Evolutionary conservation across 2,113 vertebrate species (phyloP).

Genomic region (Penelope pileata): DNA sequence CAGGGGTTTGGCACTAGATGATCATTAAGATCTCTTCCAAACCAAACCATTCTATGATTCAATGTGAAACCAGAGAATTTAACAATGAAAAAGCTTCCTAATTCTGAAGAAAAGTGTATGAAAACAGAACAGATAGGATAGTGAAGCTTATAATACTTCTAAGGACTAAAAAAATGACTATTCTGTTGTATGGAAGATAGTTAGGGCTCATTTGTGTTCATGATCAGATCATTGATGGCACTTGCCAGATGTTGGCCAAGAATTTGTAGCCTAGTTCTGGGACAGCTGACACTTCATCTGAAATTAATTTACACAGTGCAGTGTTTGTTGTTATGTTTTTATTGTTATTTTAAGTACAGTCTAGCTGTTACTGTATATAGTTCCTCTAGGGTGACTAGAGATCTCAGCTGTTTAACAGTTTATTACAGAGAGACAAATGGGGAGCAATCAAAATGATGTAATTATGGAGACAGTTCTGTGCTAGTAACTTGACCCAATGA

Average conservation of each 20-base stretch:
- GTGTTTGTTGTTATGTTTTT: neutral
- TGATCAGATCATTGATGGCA: neutral
- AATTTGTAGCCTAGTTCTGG: neutral
- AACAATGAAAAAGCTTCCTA: neutral
- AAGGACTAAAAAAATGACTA: neutral
- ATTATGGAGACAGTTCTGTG: neutral
- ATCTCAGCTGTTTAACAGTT: neutral
- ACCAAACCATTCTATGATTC: neutral
- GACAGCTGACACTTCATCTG: neutral
- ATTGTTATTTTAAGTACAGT: neutral
- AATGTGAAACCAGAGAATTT: neutral
- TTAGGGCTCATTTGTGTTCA: accelerated
- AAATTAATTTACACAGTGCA: neutral
- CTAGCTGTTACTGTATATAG: neutral
- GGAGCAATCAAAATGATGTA: neutral
- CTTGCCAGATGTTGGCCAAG: neutral
- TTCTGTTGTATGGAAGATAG: neutral
- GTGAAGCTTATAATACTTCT: neutral
- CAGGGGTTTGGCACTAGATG: neutral
- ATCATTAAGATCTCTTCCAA: neutral
- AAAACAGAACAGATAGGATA: neutral
- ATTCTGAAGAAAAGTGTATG: neutral
- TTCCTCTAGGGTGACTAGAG: neutral
- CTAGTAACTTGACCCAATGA: neutral
- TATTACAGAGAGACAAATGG: neutral